Evolutionary conservation across 1,140 invertebrate genomes (phyloP).

Genomic region (Trichonephila inaurata): DNA sequence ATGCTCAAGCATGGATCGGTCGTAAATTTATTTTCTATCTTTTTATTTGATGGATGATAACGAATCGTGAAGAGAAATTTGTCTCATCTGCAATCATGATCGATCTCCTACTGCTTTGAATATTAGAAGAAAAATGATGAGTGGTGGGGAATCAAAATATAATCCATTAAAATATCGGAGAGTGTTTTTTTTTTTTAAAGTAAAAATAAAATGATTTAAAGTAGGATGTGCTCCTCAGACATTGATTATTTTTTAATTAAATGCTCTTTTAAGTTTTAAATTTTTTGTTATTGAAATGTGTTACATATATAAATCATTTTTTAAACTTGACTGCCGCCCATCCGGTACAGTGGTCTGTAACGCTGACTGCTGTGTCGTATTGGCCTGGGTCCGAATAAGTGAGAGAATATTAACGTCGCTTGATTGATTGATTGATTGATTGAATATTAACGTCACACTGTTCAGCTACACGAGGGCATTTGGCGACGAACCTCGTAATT

Average conservation of each 20-base stretch:
- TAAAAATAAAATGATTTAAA: not conserved
- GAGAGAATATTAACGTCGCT: no score
- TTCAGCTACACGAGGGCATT: no score
- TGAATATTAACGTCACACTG: no score
- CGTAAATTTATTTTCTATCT: not conserved
- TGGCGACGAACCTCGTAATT: no score
- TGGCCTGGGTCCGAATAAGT: no score
- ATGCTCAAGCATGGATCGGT: not conserved
- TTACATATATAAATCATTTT: not conserved
- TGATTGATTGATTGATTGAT: no score
- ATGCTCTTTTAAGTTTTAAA: not conserved
- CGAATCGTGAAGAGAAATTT: constrained; percentile 19
- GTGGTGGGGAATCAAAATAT: not conserved
- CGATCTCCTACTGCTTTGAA: constrained; percentile 11
- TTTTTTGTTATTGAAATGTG: not conserved
- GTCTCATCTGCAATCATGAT: constrained; percentile 28
- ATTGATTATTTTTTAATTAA: not conserved
- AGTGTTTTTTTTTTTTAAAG: not conserved
- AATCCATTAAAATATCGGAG: constrained; percentile 3
- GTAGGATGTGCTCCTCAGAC: not conserved
- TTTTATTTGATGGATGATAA: constrained; percentile 45
- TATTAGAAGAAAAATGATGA: not conserved
- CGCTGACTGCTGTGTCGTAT: no score
- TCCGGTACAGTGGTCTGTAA: no score
- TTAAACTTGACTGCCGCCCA: no score